Conservation (phyloP, 2,888 invertebrate species). For the Euplagia quadripunctaria region DNA sequence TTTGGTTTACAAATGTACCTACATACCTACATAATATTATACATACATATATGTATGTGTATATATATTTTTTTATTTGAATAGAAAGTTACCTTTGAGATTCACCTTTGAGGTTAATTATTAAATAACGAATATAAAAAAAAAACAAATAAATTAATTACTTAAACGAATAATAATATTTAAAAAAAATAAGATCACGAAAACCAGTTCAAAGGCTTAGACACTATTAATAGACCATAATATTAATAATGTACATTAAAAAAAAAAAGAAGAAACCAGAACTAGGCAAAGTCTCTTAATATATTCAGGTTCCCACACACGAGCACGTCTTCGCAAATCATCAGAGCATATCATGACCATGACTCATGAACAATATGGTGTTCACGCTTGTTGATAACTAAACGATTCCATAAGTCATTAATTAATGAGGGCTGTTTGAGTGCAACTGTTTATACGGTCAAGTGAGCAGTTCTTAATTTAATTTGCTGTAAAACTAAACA, state of each 20-base stretch:
- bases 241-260: slow-evolving; percentile 4
- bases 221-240: neutral
- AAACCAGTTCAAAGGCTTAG: slow-evolving; percentile 18
- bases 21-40: too few species aligned
- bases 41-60: too few species aligned
- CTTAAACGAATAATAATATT: neutral
- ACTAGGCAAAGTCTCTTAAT: slow-evolving; percentile 30
- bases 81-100: neutral
- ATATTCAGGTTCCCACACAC: slow-evolving; percentile 55
- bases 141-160: neutral
- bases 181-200: slow-evolving; percentile 22
- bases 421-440: slow-evolving; percentile 57
- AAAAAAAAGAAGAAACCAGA: slow-evolving; percentile 28
- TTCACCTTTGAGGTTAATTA: too few species aligned
- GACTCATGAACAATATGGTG: slow-evolving; percentile 73
- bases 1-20: neutral
- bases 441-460: slow-evolving; percentile 58
- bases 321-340: slow-evolving; percentile 57
- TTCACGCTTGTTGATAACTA: slow-evolving; percentile 70
- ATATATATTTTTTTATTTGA: slow-evolving; percentile 5
- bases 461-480: slow-evolving; percentile 31
- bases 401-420: slow-evolving; percentile 63
- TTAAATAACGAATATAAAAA: too few species aligned
- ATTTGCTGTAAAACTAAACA: slow-evolving; percentile 15
- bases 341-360: slow-evolving; percentile 64